Conservation (phyloP, 2,113 vertebrate species). For the Myxocyprinus asiaticus region DNA sequence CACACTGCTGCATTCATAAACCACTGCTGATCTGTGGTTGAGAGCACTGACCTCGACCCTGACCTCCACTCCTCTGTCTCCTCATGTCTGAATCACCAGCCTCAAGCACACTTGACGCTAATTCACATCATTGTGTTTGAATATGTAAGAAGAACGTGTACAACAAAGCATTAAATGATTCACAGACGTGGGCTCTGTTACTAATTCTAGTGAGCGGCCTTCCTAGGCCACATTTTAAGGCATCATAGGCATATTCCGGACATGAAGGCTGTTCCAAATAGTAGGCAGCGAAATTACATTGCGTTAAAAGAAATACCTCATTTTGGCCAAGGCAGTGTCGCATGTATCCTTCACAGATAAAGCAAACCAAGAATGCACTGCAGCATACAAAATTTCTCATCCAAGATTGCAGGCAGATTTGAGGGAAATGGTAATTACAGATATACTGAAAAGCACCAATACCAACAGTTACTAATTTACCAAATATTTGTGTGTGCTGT, state of each 20-base stretch:
- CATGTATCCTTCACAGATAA: no score
- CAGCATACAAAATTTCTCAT: no score
- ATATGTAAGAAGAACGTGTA: constrained; percentile 7
- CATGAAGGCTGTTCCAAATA: no score
- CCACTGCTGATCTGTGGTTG: constrained; percentile 36
- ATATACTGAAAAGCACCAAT: no score
- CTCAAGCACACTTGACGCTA: constrained; percentile 4
- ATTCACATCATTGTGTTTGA: constrained; percentile 15
- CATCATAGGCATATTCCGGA: background rate
- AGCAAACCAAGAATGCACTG: no score
- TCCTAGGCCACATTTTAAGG: background rate
- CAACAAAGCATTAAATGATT: constrained; percentile 32
- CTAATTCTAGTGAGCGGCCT: background rate
- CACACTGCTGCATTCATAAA: constrained; percentile 45
- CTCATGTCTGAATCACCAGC: constrained; percentile 8
- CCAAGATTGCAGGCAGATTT: no score
- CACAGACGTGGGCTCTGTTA: constrained; percentile 12
- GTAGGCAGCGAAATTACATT: no score
- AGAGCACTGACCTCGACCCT: constrained; percentile 12
- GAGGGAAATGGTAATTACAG: no score
- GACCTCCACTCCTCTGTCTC: constrained; percentile 3
- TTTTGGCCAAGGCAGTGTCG: no score
- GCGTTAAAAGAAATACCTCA: no score
- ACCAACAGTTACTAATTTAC: no score
- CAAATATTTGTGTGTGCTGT: no score